Evolutionary conservation across 1,140 invertebrate genomes (phyloP).

Genomic region (Tetragnatha versicolor): DNA sequence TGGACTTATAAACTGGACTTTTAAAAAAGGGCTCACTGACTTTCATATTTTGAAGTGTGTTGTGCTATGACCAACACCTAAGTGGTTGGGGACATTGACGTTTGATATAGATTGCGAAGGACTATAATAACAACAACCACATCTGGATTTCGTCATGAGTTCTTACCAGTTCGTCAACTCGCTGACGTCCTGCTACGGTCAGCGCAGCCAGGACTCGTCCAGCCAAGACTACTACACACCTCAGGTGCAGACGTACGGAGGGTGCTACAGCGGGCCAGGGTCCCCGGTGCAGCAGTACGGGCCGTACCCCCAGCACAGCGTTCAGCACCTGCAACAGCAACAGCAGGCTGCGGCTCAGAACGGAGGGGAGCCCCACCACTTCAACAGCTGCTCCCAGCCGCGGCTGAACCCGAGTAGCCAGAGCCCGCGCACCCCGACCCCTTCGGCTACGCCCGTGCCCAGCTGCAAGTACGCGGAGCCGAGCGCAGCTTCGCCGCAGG

Average conservation of each 20-base stretch:
- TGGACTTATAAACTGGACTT: background rate
- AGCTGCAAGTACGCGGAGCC: conserved; percentile 56
- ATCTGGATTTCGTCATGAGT: no score
- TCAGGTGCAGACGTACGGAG: conserved; percentile 57
- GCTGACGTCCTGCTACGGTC: conserved; percentile 81
- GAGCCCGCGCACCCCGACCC: conserved; percentile 54
- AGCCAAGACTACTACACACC: conserved; percentile 64
- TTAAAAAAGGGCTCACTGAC: no score
- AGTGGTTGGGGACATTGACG: background rate
- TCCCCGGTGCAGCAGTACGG: conserved; percentile 56
- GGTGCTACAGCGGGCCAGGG: conserved; percentile 60
- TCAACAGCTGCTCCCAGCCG: conserved; percentile 53
- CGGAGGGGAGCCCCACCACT: conserved; percentile 33
- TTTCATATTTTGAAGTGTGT: no score
- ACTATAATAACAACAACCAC: background rate
- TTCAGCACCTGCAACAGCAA: conserved; percentile 45
- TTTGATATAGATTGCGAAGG: no score
- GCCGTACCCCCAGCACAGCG: conserved; percentile 46
- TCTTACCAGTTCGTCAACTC: conserved; percentile 97
- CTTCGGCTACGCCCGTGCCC: conserved; percentile 52
- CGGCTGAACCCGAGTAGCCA: conserved; percentile 47
- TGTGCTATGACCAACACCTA: no score
- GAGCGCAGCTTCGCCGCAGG: conserved; percentile 55
- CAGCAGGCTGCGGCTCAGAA: conserved; percentile 7
- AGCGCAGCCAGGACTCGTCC: conserved; percentile 67